A percentile compares a stretch with the other conserved stretches of the same genome.
phyloP scores from a whole-genome alignment of 2,113 vertebrate species.

The Hoplias malabaricus region DNA sequence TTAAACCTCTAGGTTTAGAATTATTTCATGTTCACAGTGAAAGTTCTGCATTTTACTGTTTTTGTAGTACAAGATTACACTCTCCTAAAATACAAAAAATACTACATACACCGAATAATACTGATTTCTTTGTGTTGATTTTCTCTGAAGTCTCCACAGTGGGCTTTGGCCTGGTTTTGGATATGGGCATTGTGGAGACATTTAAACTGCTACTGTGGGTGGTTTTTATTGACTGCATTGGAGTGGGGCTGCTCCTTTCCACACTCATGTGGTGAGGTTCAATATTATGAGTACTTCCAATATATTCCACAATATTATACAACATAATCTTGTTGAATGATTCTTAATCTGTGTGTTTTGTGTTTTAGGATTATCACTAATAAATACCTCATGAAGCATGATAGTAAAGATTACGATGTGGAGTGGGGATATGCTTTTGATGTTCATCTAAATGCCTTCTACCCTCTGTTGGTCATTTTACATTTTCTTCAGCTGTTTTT shows the following conservation, averaged over 20 bases:
- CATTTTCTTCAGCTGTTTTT: slow-evolving; percentile 98
- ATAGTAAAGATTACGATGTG: slow-evolving; percentile 86
- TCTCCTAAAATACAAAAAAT: background rate
- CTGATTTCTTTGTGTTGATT: background rate
- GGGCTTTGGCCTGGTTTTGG: slow-evolving; percentile 93
- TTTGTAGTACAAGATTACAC: too few relatives aligned
- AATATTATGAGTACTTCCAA: background rate
- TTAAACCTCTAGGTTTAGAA: too few relatives aligned
- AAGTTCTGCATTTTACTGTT: too few relatives aligned
- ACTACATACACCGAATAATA: too few relatives aligned
- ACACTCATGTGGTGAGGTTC: slow-evolving; percentile 95
- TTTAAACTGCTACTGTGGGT: slow-evolving; percentile 97
- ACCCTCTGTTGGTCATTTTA: slow-evolving; percentile 91
- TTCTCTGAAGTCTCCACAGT: slow-evolving; percentile 85
- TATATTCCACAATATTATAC: too few relatives aligned
- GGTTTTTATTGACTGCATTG: slow-evolving; percentile 95
- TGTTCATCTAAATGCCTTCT: slow-evolving; percentile 97
- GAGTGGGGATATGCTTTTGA: slow-evolving; percentile 99
- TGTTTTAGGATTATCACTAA: slow-evolving; percentile 86
- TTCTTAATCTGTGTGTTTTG: background rate
- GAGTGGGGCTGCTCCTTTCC: slow-evolving; percentile 92
- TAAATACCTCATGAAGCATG: slow-evolving; percentile 90
- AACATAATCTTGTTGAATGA: background rate
- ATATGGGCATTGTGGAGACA: slow-evolving; percentile 89
- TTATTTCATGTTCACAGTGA: too few relatives aligned